Conservation (phyloP, 2,888 invertebrate genomes). For the Lithosia quadra region DNA sequence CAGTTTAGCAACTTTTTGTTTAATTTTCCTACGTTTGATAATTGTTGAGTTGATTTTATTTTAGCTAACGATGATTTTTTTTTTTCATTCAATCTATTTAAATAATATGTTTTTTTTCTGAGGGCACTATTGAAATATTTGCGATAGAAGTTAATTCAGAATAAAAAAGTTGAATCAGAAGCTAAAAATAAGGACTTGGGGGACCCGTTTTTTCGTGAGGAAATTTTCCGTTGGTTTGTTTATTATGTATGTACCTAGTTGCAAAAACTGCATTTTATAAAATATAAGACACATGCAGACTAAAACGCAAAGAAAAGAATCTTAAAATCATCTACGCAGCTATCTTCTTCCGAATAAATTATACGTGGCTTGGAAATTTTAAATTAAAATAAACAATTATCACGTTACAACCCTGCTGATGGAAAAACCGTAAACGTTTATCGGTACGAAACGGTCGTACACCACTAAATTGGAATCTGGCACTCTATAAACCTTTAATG, state of each 20-base stretch:
- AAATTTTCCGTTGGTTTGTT: no score
- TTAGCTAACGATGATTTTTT: background rate
- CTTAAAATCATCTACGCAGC: background rate
- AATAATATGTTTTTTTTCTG: no score
- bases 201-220: no score
- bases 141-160: no score
- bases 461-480: constrained; percentile 73
- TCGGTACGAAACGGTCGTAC: constrained; percentile 56
- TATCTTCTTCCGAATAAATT: constrained; percentile 18
- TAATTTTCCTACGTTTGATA: constrained; percentile 15
- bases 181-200: no score
- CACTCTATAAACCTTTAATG: constrained; percentile 77
- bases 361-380: constrained; percentile 27
- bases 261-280: no score
- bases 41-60: background rate
- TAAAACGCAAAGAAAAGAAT: background rate
- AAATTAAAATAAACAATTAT: constrained; percentile 55
- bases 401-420: constrained; percentile 45
- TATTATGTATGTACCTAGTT: no score
- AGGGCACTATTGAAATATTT: no score
- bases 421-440: constrained; percentile 64
- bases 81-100: background rate
- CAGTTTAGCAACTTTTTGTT: constrained; percentile 27
- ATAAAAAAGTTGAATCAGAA: no score
- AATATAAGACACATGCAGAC: background rate